A percentile compares a stretch with the other conserved stretches of the same genome.
Evolutionary conservation across 2,113 vertebrate species (phyloP).

Genomic region (Vombatus ursinus): DNA sequence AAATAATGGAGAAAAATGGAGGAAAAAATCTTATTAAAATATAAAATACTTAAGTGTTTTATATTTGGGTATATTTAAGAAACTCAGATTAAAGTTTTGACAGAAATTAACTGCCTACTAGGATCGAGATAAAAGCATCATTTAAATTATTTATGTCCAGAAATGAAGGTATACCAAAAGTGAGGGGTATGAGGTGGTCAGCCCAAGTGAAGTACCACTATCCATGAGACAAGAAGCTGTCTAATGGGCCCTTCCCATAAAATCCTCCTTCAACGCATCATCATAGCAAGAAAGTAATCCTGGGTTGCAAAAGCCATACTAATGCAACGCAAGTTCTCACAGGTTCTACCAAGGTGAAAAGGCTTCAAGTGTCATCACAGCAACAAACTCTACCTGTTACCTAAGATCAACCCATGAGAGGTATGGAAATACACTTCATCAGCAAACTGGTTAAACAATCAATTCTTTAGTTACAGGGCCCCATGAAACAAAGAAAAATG

Average conservation of each 20-base stretch:
- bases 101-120: constrained; percentile 21
- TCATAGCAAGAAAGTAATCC: neutral
- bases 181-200: neutral
- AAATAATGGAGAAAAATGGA: neutral
- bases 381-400: neutral
- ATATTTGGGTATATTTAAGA: neutral
- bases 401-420: neutral
- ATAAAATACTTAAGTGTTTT: neutral
- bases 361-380: neutral
- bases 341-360: neutral
- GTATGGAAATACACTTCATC: neutral
- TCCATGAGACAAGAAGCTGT: neutral
- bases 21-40: neutral
- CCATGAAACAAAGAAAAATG: neutral
- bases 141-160: neutral
- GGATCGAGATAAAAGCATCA: neutral
- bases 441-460: neutral
- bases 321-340: neutral
- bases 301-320: neutral
- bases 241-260: neutral
- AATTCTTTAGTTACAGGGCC: neutral
- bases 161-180: neutral
- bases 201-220: neutral
- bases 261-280: neutral
- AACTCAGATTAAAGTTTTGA: neutral